Conservation (phyloP, 2,113 vertebrate species). For the Crypturellus undulatus region DNA sequence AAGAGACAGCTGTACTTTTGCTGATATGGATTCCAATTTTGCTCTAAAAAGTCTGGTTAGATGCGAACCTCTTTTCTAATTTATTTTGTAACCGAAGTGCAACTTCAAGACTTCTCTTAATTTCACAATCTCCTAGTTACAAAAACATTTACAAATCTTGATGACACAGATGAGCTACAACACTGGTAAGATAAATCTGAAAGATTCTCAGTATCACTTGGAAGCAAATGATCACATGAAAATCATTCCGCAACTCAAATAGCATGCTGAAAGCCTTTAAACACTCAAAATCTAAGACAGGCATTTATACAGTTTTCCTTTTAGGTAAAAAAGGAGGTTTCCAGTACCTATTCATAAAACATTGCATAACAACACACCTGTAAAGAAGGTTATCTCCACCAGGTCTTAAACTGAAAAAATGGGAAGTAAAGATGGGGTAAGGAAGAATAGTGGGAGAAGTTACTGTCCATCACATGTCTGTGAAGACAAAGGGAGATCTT, state of each 20-base stretch:
- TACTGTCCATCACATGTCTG: not conserved
- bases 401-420: not conserved
- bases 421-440: not conserved
- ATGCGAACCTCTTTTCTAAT: not conserved
- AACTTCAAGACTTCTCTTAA: not conserved
- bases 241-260: not conserved
- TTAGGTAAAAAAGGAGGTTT: not conserved
- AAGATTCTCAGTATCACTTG: not conserved
- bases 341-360: not conserved
- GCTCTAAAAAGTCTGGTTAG: not conserved
- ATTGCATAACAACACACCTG: too few relatives aligned
- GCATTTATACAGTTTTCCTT: not conserved
- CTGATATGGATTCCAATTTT: not conserved
- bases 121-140: not conserved
- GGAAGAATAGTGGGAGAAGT: not conserved
- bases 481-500: not conserved
- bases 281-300: not conserved
- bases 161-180: not conserved
- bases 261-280: not conserved
- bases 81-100: not conserved
- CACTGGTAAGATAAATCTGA: not conserved
- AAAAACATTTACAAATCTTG: not conserved
- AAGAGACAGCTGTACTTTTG: not conserved
- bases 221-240: not conserved
- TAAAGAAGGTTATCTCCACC: not conserved